phyloP scores from a whole-genome alignment of 1,140 invertebrate genomes.

The Drosophila littoralis region DNA sequence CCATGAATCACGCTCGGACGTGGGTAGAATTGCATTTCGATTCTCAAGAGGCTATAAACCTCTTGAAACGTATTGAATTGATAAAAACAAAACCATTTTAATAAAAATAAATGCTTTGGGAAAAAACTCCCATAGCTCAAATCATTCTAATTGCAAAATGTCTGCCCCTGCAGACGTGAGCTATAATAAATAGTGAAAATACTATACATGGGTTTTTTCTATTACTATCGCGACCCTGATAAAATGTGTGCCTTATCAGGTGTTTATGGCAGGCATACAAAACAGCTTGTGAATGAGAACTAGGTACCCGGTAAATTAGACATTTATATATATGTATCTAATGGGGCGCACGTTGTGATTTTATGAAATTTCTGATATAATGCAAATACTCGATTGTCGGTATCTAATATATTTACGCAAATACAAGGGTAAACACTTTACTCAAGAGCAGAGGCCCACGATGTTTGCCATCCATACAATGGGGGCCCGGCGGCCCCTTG shows the following conservation, averaged over 20 bases:
- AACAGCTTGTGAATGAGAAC: constrained; percentile 11
- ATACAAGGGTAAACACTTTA: constrained; percentile 26
- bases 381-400: constrained; percentile 10
- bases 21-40: background rate
- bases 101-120: constrained; percentile 1
- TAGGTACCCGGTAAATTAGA: no score
- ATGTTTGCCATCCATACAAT: background rate
- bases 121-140: background rate
- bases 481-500: background rate
- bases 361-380: constrained; percentile 21
- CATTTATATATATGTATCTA: background rate
- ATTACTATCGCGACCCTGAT: background rate
- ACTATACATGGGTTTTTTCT: background rate
- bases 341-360: constrained; percentile 1
- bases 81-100: background rate
- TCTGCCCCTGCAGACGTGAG: background rate
- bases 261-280: background rate
- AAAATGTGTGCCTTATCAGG: constrained; percentile 16
- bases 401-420: constrained; percentile 15
- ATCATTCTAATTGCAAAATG: background rate
- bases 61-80: background rate
- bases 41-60: background rate
- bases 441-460: background rate
- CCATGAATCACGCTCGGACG: no score
- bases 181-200: constrained; percentile 14